A percentile compares a stretch with the other conserved stretches of the same genome.
Evolutionary conservation across 2,113 vertebrate species (phyloP).

Genomic region (Machaerirhynchus nigripectus): DNA sequence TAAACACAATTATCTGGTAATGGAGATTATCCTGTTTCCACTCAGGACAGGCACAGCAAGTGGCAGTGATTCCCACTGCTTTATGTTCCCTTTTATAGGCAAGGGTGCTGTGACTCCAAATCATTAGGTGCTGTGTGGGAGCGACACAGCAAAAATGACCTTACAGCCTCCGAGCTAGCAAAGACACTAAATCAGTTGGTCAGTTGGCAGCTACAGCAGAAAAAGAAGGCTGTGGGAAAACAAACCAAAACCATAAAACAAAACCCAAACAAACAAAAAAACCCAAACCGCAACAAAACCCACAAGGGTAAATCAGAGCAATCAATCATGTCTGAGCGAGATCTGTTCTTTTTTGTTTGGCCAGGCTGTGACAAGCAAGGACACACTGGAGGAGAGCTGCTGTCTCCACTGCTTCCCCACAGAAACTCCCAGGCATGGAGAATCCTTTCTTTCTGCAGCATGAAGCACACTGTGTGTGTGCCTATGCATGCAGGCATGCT

Average conservation of each 20-base stretch:
- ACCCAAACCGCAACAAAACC: background rate
- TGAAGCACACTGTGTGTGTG: background rate
- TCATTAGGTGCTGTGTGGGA: background rate
- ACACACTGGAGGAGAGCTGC: background rate
- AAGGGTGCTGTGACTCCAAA: background rate
- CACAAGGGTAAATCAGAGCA: background rate
- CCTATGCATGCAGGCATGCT: rapidly evolving
- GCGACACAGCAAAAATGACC: background rate
- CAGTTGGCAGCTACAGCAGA: background rate
- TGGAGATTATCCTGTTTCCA: background rate
- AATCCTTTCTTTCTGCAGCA: background rate
- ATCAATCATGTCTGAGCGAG: background rate
- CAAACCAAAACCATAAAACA: background rate
- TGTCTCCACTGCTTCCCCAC: background rate
- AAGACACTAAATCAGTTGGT: background rate
- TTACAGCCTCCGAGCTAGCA: background rate
- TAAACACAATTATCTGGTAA: background rate
- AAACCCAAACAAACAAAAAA: background rate
- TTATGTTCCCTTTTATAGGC: slow-evolving; percentile 13
- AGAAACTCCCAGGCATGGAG: background rate
- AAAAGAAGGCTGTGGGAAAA: background rate
- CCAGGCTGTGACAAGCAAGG: background rate
- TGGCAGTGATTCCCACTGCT: background rate
- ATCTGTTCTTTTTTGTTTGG: background rate
- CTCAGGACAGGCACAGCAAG: background rate